Percentiles rank a stretch among this genome's conserved stretches.
These are phyloP conservation scores for Wasmannia auropunctata DNA, from an alignment of 1,140 invertebrate species.

Conservation along the genomic window DNA sequence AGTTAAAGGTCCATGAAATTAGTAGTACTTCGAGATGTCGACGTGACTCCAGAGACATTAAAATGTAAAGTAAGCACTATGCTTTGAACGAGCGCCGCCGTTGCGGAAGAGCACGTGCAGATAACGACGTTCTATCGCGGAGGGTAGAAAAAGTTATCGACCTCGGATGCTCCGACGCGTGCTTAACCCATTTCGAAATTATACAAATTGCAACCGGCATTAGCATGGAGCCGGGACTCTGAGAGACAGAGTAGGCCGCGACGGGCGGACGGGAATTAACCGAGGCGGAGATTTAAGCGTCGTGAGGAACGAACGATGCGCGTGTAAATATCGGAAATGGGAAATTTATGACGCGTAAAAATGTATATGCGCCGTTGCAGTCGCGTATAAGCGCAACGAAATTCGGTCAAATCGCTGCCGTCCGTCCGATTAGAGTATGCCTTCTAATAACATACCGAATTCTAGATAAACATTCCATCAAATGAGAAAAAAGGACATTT, in stretches of 20 bases:
- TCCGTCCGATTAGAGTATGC: background rate
- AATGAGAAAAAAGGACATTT: background rate
- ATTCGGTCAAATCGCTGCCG: background rate
- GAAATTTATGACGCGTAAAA: background rate
- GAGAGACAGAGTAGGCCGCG: background rate
- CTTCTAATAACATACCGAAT: background rate
- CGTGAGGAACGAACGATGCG: background rate
- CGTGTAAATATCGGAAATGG: background rate
- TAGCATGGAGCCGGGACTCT: slow-evolving; percentile 52
- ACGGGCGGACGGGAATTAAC: slow-evolving; percentile 36
- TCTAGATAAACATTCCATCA: background rate
- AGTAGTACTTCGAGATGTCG: slow-evolving; percentile 45
- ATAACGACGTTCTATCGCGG: slow-evolving; percentile 69
- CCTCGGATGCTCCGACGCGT: slow-evolving; percentile 59
- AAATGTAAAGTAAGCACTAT: slow-evolving; percentile 68
- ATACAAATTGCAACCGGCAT: slow-evolving; percentile 67
- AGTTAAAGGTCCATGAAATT: slow-evolving; percentile 60
- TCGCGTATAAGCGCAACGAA: background rate
- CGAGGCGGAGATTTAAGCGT: slow-evolving; percentile 15
- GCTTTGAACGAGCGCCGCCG: slow-evolving; percentile 55
- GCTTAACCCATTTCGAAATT: slow-evolving; percentile 71
- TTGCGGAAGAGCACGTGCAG: slow-evolving; percentile 63
- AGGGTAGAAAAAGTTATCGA: slow-evolving; percentile 69
- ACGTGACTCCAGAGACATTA: slow-evolving; percentile 54
- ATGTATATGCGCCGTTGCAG: background rate